Base-by-base conservation (phyloP, 37 sponge, comb jelly and placozoan genomes). In the Amphimedon queenslandica region DNA sequence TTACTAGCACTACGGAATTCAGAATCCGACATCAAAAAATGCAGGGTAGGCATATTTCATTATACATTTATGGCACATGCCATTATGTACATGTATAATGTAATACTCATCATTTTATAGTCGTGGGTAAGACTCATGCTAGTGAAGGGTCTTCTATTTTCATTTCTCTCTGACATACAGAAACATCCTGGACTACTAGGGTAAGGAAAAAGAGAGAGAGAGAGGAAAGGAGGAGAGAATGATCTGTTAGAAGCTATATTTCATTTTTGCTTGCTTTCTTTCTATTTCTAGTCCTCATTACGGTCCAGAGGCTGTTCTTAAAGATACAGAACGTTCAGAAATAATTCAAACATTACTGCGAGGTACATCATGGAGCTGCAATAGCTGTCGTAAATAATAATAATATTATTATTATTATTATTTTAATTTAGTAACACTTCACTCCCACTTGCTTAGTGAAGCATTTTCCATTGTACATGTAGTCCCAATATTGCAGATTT, bases 21-120 rank as follows among this genome's bases (percentile, higher is more conserved):
- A 4, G 82, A 77, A 8, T 82, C 87, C 0, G 87, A 91, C 30
- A 69, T 91, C 13, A 74, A 69, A 71, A 81, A 82, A 64, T 86
- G 92, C 66, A 63, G 80, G 71, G 87, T 86, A 57, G 1, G 83
- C 27, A 40, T n/a, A n/a, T n/a, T n/a, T n/a, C n/a, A n/a, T n/a
- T n/a, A n/a, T n/a, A n/a, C n/a, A n/a, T n/a, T n/a, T n/a, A n/a
- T n/a, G n/a, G n/a, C n/a, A n/a, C n/a, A n/a, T n/a, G n/a, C n/a
- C n/a, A n/a, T n/a, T n/a, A n/a, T n/a, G n/a, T n/a, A n/a, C n/a
- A n/a, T n/a, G n/a, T n/a, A n/a, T n/a, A n/a, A n/a, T n/a, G 13
- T 47, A 8, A 47, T 47, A 18, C 53, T 47, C 53, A 18, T 66
- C 68, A 16, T 31, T 30, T 25, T 28, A 6, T 72, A 80, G 70